Evolutionary conservation across 2,113 vertebrate genomes (phyloP).

Genomic region (Tricholaema leucomelas): DNA sequence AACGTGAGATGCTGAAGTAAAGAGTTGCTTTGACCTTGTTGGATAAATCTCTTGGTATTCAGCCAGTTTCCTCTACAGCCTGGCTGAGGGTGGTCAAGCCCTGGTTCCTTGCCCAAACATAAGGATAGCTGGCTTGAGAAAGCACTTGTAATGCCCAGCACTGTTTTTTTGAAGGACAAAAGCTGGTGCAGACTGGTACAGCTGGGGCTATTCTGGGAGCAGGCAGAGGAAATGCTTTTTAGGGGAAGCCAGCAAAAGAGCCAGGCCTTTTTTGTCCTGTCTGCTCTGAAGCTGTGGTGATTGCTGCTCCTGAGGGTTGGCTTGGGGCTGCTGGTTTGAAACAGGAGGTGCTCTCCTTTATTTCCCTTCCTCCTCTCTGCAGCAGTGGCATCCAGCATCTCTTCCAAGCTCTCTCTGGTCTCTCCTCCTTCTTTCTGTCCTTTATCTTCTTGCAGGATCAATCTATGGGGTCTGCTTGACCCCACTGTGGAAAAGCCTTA

Average conservation of each 20-base stretch:
- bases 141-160: background rate
- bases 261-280: background rate
- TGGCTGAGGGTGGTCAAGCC: background rate
- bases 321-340: background rate
- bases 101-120: background rate
- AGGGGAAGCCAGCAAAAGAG: background rate
- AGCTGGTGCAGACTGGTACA: background rate
- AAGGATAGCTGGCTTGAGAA: background rate
- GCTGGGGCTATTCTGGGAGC: background rate
- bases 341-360: background rate
- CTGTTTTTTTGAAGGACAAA: background rate
- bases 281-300: background rate
- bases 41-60: background rate
- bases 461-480: background rate
- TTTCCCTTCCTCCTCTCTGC: background rate
- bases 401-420: background rate
- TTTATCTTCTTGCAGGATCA: background rate
- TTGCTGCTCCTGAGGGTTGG: background rate
- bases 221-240: background rate
- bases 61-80: background rate
- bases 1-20: background rate
- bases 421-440: background rate
- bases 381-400: background rate
- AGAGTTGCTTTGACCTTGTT: background rate
- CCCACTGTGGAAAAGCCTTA: accelerated